Evolutionary conservation across 2,888 invertebrate genomes (phyloP).

Genomic region (Lymantria monacha): DNA sequence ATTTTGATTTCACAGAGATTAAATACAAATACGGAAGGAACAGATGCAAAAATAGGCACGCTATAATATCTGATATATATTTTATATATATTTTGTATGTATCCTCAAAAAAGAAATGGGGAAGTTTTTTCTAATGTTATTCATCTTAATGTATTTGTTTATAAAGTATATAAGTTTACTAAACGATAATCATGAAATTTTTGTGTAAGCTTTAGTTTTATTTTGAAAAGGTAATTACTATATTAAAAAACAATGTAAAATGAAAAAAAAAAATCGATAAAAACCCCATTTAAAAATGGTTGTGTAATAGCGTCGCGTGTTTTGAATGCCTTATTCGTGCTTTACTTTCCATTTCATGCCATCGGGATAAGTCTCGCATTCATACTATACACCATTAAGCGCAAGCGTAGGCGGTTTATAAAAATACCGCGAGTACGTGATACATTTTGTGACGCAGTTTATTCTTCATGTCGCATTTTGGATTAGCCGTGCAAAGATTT

Average conservation of each 20-base stretch:
- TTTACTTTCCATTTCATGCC: slow-evolving; percentile 36
- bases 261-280: slow-evolving; percentile 11
- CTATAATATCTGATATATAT: too few species aligned
- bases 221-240: too few species aligned
- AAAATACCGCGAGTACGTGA: slow-evolving; percentile 52
- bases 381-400: slow-evolving; percentile 47
- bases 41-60: too few species aligned
- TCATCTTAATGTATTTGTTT: too few species aligned
- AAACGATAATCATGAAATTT: too few species aligned
- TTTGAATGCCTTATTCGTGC: slow-evolving; percentile 8
- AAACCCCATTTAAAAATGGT: slow-evolving; percentile 21
- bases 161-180: too few species aligned
- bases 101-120: too few species aligned
- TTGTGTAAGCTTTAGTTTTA: too few species aligned
- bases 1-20: slow-evolving; percentile 25
- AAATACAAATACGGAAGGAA: slow-evolving; percentile 19
- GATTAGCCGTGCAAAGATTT: slow-evolving; percentile 59
- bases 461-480: slow-evolving; percentile 45
- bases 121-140: too few species aligned
- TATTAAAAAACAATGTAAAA: too few species aligned
- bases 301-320: slow-evolving; percentile 11
- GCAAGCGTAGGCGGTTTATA: slow-evolving; percentile 52
- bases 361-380: slow-evolving; percentile 34
- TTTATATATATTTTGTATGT: too few species aligned
- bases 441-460: slow-evolving; percentile 39